Percentiles rank a stretch among this genome's conserved stretches.
phyloP scores from a whole-genome alignment of 2,797 vertebrate genomes.

The Spinibarbus caldwelli region DNA sequence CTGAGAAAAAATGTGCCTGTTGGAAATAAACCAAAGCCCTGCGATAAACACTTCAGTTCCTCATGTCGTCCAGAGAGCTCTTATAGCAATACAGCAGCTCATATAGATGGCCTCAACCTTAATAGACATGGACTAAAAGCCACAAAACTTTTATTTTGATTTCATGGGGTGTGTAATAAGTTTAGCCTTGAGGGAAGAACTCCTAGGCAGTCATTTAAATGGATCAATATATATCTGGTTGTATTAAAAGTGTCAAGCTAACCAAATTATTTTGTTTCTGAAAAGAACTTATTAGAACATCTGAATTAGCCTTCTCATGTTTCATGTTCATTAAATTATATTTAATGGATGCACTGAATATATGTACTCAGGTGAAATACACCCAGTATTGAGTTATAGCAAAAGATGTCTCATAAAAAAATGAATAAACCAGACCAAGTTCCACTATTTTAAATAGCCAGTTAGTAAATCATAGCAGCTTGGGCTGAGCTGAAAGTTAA shows the following conservation, averaged over 20 bases:
- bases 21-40: background rate
- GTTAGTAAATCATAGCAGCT: constrained; percentile 22
- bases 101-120: background rate
- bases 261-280: background rate
- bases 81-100: background rate
- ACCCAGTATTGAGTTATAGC: background rate
- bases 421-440: constrained; percentile 4
- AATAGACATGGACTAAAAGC: background rate
- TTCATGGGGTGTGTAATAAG: background rate
- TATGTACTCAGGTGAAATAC: background rate
- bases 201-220: background rate
- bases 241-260: background rate
- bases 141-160: background rate
- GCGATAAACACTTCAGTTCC: background rate
- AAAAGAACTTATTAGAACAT: background rate
- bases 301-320: background rate
- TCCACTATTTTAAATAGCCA: background rate
- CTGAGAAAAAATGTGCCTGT: background rate
- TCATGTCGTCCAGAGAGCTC: background rate
- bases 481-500: constrained; percentile 23
- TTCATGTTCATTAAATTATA: background rate
- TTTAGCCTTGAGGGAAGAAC: background rate
- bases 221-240: background rate
- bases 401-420: background rate
- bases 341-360: constrained; percentile 1